Evolutionary conservation across 2,113 vertebrate genomes (phyloP), one percentile per base, ranked within the genome.

Genomic region (Brachirus orientalis): DNA sequence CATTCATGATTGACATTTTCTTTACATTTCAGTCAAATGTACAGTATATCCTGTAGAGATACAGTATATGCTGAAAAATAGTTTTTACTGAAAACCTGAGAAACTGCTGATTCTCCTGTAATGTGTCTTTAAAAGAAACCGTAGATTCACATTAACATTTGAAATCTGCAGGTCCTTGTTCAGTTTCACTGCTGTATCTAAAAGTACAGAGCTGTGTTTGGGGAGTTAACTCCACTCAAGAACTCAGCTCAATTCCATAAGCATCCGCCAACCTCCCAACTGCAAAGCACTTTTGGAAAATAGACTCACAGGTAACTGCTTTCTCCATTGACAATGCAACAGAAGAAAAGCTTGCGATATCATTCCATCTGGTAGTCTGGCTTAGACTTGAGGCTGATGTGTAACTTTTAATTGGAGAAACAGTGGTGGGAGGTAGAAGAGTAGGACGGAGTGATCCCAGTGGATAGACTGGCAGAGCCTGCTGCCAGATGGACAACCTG

Each of bases 341-440:
- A 73, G 79, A 83, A 82, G 80, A 79, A 89, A 88, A 83, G 80
- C 84, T 78, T 80, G 69, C 85, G 87, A 69, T 73, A 70, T 85
- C 75, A 75, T 90, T 88, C 80, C 89, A 89, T 91, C 90, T 91
- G 89, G 90, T 90, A 80, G 86, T 85, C 86, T 85, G 86, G 85
- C 85, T 81, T 80, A 69, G 83, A 88, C 86, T 86, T 41, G 72
- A 80, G 74, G 80, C 84, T 86, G 81, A 88, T 85, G 82, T 82
- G 85, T 82, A 90, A 90, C 85, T 91, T 90, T 90, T 90, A 92
- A 90, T 92, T 90, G 89, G 90, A 83, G 80, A 89, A 82, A 87
- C 86, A 86, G 89, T 82, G 64, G 85, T 76, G 73, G 73, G 80
- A 90, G 74, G 82, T 65, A 79, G 82, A 64, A 53, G 83, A 77